These are phyloP conservation scores for Cordilura impudica DNA, from an alignment of 2,888 invertebrate species.

Conservation along the genomic window DNA sequence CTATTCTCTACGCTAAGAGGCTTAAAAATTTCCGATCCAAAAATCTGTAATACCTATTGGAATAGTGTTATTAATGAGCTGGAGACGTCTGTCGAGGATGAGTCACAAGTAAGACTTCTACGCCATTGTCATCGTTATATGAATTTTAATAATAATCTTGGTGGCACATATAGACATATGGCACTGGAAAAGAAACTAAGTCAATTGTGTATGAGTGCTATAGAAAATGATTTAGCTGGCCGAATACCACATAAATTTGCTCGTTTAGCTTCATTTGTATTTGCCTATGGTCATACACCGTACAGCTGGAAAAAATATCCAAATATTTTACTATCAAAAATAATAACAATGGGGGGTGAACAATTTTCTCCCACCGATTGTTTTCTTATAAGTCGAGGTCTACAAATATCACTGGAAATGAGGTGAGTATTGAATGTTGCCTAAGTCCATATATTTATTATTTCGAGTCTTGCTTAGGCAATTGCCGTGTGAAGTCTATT, in stretches of 20 bases:
- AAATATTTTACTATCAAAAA: constrained; percentile 74
- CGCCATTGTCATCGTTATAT: constrained; percentile 79
- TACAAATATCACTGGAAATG: constrained; percentile 76
- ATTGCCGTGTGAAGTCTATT: too few species aligned
- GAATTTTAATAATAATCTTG: constrained; percentile 79
- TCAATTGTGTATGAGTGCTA: constrained; percentile 74
- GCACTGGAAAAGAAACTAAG: constrained; percentile 78
- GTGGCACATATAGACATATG: constrained; percentile 79
- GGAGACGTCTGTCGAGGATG: constrained; percentile 67
- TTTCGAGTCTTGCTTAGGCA: too few species aligned
- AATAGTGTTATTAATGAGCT: constrained; percentile 74
- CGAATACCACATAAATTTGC: constrained; percentile 77
- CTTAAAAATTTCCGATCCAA: constrained; percentile 78
- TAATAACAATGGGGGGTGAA: constrained; percentile 75
- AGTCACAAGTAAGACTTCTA: constrained; percentile 70
- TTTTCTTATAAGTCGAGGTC: constrained; percentile 77
- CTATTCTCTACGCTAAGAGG: constrained; percentile 78
- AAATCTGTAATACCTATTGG: constrained; percentile 79
- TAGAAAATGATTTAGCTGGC: constrained; percentile 73
- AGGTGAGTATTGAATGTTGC: too few species aligned
- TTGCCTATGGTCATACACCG: constrained; percentile 77
- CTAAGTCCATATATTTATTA: too few species aligned
- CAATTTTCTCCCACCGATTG: constrained; percentile 78
- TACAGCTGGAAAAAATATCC: constrained; percentile 74
- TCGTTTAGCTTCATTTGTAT: constrained; percentile 76